These are phyloP conservation scores for Mormyrus proboscirostris DNA, from an alignment of 2,797 vertebrate genomes.

Conservation along the genomic window DNA sequence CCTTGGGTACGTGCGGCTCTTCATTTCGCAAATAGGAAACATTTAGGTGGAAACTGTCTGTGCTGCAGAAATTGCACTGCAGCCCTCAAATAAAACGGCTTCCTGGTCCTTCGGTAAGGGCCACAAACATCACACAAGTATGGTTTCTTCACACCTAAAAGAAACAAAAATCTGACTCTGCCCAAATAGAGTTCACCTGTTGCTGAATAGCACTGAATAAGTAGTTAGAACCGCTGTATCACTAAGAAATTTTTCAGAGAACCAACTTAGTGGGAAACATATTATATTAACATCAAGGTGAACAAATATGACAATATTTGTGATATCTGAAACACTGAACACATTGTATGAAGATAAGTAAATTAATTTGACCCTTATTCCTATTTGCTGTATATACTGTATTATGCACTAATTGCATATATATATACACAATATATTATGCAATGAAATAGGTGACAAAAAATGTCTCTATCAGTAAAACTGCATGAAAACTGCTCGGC, in stretches of 20 bases:
- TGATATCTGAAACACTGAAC: background rate
- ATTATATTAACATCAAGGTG: background rate
- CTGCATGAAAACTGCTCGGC: background rate
- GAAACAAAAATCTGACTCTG: background rate
- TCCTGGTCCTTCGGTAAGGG: background rate
- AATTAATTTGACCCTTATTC: background rate
- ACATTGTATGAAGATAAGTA: background rate
- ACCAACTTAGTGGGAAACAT: background rate
- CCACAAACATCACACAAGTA: background rate
- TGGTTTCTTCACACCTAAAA: background rate
- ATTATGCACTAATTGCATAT: background rate
- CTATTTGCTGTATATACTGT: background rate
- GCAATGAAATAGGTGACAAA: background rate
- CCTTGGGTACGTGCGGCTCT: background rate
- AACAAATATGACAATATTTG: background rate
- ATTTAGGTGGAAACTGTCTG: background rate
- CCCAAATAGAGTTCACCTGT: background rate
- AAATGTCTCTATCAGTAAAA: background rate
- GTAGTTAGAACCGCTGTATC: background rate
- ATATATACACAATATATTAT: background rate
- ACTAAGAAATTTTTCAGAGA: background rate
- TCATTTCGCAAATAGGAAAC: background rate
- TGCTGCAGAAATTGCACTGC: background rate
- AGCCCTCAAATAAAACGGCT: background rate
- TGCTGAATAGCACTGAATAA: background rate